Conservation (phyloP, 2,888 invertebrate species). For the Hypolimnas misippus region DNA sequence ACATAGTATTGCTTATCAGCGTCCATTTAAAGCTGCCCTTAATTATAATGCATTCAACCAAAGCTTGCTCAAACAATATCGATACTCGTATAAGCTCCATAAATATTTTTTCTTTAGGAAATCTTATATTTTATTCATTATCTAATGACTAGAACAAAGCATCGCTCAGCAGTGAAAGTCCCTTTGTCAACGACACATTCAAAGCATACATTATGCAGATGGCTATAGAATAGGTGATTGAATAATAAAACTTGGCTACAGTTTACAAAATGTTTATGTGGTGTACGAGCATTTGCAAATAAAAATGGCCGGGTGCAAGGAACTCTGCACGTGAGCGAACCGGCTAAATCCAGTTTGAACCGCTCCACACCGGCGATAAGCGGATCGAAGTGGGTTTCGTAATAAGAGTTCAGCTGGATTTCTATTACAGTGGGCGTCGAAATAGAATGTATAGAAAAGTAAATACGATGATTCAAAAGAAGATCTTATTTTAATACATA, state of each 20-base stretch:
- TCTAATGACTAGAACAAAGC: slow-evolving; percentile 22
- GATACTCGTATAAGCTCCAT: slow-evolving; percentile 6
- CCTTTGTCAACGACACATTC: slow-evolving; percentile 19
- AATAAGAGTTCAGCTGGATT: not conserved
- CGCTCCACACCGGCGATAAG: slow-evolving; percentile 21
- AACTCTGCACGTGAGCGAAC: slow-evolving; percentile 44
- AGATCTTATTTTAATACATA: no score
- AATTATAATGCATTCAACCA: slow-evolving; percentile 1
- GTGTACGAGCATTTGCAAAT: slow-evolving; percentile 44
- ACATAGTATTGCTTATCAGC: no score
- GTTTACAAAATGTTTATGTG: slow-evolving; percentile 30
- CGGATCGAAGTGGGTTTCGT: slow-evolving; percentile 15
- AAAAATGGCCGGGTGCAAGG: slow-evolving; percentile 44
- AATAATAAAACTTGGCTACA: slow-evolving; percentile 41
- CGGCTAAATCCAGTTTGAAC: slow-evolving; percentile 32
- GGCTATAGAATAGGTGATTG: slow-evolving; percentile 39
- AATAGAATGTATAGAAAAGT: not conserved
- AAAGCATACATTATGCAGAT: slow-evolving; percentile 41
- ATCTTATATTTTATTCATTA: slow-evolving; percentile 19
- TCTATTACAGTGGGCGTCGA: not conserved
- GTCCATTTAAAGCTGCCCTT: not conserved
- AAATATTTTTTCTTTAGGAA: slow-evolving; percentile 15
- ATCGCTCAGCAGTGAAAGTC: slow-evolving; percentile 26
- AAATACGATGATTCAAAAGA: no score
- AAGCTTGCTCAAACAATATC: slow-evolving; percentile 1